Conservation (phyloP, 1,140 invertebrate species). For the Pseudoatta argentina region DNA sequence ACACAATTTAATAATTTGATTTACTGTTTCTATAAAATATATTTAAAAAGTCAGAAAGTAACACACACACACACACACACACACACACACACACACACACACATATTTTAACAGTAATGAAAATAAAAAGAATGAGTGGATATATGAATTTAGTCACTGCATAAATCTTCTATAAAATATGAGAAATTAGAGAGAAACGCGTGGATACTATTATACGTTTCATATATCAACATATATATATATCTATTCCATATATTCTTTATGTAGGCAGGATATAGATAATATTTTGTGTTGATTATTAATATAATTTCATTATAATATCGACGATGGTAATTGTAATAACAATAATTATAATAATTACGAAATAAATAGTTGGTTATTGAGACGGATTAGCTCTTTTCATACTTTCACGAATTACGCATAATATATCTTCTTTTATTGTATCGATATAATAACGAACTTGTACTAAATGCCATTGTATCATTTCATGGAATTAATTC, state of each 20-base stretch:
- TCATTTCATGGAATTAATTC: conserved; percentile 35
- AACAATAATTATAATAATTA: conserved; percentile 24
- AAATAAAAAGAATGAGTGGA: too few species aligned
- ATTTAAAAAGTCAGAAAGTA: background rate
- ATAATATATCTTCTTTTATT: conserved; percentile 5
- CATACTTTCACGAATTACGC: background rate
- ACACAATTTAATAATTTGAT: background rate
- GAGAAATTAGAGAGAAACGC: too few species aligned
- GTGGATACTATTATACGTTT: too few species aligned
- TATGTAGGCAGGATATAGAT: background rate
- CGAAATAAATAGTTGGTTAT: conserved; percentile 13
- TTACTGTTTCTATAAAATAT: background rate
- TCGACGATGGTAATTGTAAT: background rate
- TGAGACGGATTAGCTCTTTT: background rate
- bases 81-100: too few species aligned
- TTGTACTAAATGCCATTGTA: conserved; percentile 5
- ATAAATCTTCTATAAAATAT: too few species aligned
- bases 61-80: background rate
- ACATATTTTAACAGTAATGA: too few species aligned
- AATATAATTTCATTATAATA: background rate
- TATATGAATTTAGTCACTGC: too few species aligned
- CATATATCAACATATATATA: too few species aligned
- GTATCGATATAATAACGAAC: background rate
- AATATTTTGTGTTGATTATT: background rate
- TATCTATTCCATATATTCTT: background rate